These are phyloP conservation scores for Nasalis larvatus DNA, from an alignment of 2,113 vertebrate species.

Conservation along the genomic window DNA sequence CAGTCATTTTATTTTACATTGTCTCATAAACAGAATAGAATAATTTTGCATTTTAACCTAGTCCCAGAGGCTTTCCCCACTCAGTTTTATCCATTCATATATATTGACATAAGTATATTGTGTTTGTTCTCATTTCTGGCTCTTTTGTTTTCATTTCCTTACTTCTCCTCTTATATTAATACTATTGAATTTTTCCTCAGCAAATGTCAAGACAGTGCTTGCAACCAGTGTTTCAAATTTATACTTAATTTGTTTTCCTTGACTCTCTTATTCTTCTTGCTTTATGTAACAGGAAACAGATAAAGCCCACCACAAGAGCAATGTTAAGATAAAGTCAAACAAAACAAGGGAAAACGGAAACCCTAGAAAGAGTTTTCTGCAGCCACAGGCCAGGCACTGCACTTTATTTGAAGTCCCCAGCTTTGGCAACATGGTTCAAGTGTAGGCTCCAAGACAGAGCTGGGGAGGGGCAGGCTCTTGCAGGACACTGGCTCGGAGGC, in stretches of 20 bases:
- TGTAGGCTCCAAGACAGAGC: not conserved
- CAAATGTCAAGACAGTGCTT: not conserved
- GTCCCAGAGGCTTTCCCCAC: not conserved
- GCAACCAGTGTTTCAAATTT: not conserved
- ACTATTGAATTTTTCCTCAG: not conserved
- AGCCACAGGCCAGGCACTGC: not conserved
- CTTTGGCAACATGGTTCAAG: too few relatives aligned
- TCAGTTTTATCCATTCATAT: not conserved
- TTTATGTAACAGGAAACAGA: slow-evolving; percentile 20
- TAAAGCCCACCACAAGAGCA: not conserved
- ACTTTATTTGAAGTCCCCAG: not conserved
- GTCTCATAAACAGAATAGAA: not conserved
- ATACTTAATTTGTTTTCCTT: not conserved
- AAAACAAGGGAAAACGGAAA: not conserved
- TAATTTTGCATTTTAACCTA: not conserved
- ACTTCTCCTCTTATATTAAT: not conserved
- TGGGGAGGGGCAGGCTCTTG: not conserved
- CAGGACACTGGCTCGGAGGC: too few relatives aligned
- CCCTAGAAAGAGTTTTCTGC: not conserved
- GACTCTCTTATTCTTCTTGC: not conserved
- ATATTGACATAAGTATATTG: not conserved
- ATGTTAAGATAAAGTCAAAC: not conserved
- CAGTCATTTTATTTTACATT: not conserved
- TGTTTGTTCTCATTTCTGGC: not conserved
- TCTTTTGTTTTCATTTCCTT: not conserved